Conservation (phyloP, 2,888 invertebrate species). For the Dioctria rufipes region DNA sequence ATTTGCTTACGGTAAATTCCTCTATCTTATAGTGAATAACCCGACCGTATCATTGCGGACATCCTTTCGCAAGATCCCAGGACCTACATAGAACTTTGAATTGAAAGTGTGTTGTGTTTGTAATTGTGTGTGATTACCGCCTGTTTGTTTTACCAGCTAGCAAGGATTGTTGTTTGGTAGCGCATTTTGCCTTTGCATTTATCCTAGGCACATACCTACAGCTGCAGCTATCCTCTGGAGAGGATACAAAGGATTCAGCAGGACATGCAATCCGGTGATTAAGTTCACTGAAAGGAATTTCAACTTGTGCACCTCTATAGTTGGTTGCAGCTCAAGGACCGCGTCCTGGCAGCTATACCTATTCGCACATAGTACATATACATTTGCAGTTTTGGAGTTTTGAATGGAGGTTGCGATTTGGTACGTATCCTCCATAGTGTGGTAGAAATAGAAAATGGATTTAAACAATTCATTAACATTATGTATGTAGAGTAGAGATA, state of each 20-base stretch:
- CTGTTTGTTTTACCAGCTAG: background rate
- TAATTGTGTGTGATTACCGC: constrained; percentile 31
- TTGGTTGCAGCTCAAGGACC: constrained; percentile 6
- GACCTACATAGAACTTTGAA: background rate
- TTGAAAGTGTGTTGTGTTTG: constrained; percentile 33
- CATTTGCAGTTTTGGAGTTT: too few species aligned
- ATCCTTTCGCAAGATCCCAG: constrained; percentile 32
- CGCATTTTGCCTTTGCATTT: too few species aligned
- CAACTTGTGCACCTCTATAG: constrained; percentile 32
- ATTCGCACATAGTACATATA: too few species aligned
- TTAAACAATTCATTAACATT: too few species aligned
- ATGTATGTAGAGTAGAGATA: too few species aligned
- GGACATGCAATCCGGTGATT: constrained; percentile 49
- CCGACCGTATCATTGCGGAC: constrained; percentile 40
- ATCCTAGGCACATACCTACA: too few species aligned
- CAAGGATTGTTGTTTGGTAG: background rate
- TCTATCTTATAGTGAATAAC: constrained; percentile 19
- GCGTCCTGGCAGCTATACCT: background rate
- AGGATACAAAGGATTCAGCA: constrained; percentile 37
- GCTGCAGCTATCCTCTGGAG: constrained; percentile 15
- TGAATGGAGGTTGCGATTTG: too few species aligned
- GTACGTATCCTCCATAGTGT: too few species aligned
- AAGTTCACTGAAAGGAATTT: constrained; percentile 44
- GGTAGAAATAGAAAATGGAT: too few species aligned
- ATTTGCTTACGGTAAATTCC: constrained; percentile 27